Base-by-base conservation (phyloP, 2,113 vertebrate genomes). In the Aldabrachelys gigantea region DNA sequence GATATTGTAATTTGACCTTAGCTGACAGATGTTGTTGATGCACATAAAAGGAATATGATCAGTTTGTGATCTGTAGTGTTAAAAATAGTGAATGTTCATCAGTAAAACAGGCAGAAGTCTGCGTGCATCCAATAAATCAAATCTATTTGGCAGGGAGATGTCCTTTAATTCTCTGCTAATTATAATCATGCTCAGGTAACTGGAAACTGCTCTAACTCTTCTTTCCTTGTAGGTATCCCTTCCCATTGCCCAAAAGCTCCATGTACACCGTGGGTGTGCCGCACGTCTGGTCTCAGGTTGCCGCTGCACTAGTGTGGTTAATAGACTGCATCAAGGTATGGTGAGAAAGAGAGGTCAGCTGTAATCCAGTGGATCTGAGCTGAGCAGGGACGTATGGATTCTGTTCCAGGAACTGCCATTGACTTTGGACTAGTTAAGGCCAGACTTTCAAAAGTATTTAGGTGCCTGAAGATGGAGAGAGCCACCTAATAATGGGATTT, bases 211-310 rank as follows among this genome's bases (percentile, higher is more conserved):
- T 3, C 91, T 91, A 65, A 24, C 91, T 86, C 54, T 82, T 91
- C 59, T 93, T 91, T 31, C 93, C 25, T 93, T 96, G 8, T 88
- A 99, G 99, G 96, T 99, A 99, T 96, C 99, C 99, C 14, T 99
- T 99, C 97, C 93, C 98, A 52, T 97, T 99, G 87, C 99, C 99
- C 24, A 99, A 99, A 98, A 99, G 98, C 87, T 99, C 99, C 59
- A 99, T 99, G 99, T 99, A 99, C 95, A 99, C 99, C 1, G 99
- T 99, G 35, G 99, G 99, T 81, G 99, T 99, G 49, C 99, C 99
- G 21, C 99, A 99, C 84, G 99, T 99, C 0, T 99, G 99, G 99
- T 99, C 99, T 91, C 99, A 99, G 98, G 99, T 99, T 14, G 98
- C 99, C 80, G 98, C 98, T 65, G 98, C 99, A 92, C 98, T 99